These are phyloP conservation scores for Notodonta dromedarius DNA, from an alignment of 2,888 invertebrate species.

Conservation along the genomic window DNA sequence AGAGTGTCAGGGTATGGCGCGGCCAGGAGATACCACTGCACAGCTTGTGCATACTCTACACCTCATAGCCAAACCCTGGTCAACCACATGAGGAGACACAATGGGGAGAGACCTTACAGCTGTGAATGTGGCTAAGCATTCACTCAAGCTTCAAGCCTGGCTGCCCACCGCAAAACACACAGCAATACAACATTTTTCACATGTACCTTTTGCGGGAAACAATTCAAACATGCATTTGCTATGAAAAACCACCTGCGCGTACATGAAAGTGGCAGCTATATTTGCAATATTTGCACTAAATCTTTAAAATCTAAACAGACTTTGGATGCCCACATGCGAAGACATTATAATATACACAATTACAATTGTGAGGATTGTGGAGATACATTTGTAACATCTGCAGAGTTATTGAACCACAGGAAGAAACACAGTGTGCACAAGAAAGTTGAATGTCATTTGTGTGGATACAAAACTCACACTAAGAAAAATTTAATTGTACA, in stretches of 20 bases:
- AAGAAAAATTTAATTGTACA: conserved; percentile 73
- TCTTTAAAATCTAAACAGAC: conserved; percentile 68
- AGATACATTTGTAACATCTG: conserved; percentile 73
- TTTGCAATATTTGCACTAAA: conserved; percentile 72
- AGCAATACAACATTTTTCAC: conserved; percentile 66
- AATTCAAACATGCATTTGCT: conserved; percentile 76
- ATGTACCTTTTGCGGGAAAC: conserved; percentile 75
- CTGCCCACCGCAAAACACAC: conserved; percentile 74
- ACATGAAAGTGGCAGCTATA: conserved; percentile 64
- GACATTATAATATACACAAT: conserved; percentile 75
- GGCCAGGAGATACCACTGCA: conserved; percentile 68
- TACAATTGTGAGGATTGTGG: conserved; percentile 80
- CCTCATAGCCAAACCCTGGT: conserved; percentile 77
- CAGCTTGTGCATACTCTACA: conserved; percentile 70
- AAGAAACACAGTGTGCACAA: conserved; percentile 64
- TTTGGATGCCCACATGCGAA: conserved; percentile 67
- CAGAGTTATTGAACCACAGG: conserved; percentile 74
- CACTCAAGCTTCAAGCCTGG: conserved; percentile 72
- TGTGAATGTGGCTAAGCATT: conserved; percentile 78
- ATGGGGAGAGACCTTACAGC: conserved; percentile 71
- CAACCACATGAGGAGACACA: conserved; percentile 75
- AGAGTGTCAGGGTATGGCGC: conserved; percentile 70
- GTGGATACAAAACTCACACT: conserved; percentile 71
- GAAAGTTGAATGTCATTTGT: conserved; percentile 68
- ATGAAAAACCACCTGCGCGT: conserved; percentile 71